A percentile compares a stretch with the other conserved stretches of the same genome.
These are phyloP conservation scores for Ochotona princeps DNA, from an alignment of 2,113 vertebrate species.

Conservation along the genomic window DNA sequence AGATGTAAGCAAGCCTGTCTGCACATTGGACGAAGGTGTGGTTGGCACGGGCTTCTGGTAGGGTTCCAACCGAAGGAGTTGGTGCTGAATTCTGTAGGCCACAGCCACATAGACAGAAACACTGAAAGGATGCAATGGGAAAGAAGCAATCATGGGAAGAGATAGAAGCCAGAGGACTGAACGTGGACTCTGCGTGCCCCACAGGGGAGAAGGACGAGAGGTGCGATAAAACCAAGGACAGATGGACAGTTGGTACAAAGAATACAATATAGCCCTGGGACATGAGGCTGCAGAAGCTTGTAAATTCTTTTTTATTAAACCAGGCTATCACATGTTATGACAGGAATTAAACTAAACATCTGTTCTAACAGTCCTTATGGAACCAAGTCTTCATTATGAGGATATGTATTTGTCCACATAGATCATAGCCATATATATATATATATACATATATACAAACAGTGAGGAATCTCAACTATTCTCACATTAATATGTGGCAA, in stretches of 20 bases:
- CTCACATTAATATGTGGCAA: conserved; percentile 66
- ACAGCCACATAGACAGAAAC: background rate
- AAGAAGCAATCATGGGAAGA: background rate
- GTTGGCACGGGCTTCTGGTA: background rate
- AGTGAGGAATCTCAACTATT: conserved; percentile 24
- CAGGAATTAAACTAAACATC: conserved; percentile 62
- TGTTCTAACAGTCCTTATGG: conserved; percentile 37
- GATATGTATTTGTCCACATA: conserved; percentile 16
- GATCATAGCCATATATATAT: too few species aligned
- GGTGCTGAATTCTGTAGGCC: background rate
- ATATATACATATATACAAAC: background rate
- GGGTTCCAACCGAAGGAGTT: background rate
- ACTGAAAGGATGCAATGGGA: background rate
- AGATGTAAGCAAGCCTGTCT: background rate
- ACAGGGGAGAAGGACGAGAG: background rate
- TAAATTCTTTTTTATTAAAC: conserved; percentile 50
- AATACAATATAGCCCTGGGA: background rate
- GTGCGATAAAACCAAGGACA: background rate
- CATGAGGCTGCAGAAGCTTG: background rate
- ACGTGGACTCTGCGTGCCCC: background rate
- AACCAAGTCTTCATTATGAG: conserved; percentile 45
- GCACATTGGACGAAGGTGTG: background rate
- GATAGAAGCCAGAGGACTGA: background rate
- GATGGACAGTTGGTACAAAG: background rate
- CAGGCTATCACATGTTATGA: conserved; percentile 10